Base-by-base conservation (phyloP, 2,888 invertebrate species). In the Cerceris ruficornis region DNA sequence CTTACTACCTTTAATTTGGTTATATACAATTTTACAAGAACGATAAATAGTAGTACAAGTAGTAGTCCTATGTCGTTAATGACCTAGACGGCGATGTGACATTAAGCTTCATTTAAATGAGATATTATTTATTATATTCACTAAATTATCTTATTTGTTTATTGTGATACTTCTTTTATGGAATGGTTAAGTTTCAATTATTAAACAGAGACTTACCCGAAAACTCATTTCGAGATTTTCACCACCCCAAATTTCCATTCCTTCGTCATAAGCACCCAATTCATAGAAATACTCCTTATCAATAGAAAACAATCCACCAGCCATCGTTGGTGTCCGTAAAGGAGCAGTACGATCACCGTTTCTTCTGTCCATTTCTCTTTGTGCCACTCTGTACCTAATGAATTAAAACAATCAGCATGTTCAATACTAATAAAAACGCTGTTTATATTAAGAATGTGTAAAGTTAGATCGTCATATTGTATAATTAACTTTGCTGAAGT, bases 231-330 rank as follows among this genome's bases (percentile, higher is more conserved):
- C 98, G 60, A 98, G 94, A 93, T 98, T 98, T 93, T 98, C 98
- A 64, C 97, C 98, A 66, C 99, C 99, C 99, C 99, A 99, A 89
- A 99, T 99, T 93, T 99, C 98, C 99, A 99, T 99, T 87, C 99
- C 99, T 93, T 98, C 96, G 93, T 99, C 99, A 92, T 99, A 99
- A 69, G 98, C 96, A 68, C 99, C 99, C 80, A 99, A 95, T 93
- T 98, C 97, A 93, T 98, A 98, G 94, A 99, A 99, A 93, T 98
- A 99, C 39, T 98, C 97, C 90, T 96, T 95, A 92, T 98, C 98
- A 80, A 99, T 98, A 65, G 99, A 97, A 92, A 97, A 97, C 50
- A 99, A 93, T 0, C 99, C 99, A 71, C 99, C 99, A 11, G 99
- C 98, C 99, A 99, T 99, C 0, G 99, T 99, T 0, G 99, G 99